A percentile compares a stretch with the other conserved stretches of the same genome.
These are phyloP conservation scores for Stomatorhinus walkeri DNA, from an alignment of 2,797 vertebrate genomes.

Conservation along the genomic window DNA sequence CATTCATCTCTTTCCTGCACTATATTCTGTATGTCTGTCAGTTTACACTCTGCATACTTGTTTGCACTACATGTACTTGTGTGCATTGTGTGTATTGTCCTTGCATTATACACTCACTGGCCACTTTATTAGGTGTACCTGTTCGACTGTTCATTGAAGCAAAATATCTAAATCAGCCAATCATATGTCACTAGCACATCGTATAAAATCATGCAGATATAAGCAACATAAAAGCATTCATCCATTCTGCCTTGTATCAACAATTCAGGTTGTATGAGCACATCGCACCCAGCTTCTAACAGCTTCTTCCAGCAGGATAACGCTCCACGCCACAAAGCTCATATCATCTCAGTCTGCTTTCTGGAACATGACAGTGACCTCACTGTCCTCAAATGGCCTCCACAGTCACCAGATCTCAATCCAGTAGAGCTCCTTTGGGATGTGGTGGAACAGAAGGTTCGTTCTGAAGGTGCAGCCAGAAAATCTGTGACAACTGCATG, in stretches of 20 bases:
- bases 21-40: neutral
- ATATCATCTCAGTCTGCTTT: neutral
- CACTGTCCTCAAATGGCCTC: neutral
- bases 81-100: neutral
- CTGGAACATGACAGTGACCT: neutral
- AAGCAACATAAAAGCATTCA: conserved; percentile 30
- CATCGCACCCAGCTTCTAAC: neutral
- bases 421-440: neutral
- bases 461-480: neutral
- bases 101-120: neutral
- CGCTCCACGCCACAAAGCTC: neutral
- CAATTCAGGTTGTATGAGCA: conserved; percentile 12
- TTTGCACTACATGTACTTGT: neutral
- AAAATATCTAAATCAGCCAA: neutral
- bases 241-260: conserved; percentile 28
- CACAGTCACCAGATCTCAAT: neutral
- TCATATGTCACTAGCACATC: neutral
- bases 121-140: neutral
- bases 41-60: neutral
- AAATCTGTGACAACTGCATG: neutral
- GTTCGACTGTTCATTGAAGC: neutral
- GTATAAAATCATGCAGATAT: neutral
- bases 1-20: neutral
- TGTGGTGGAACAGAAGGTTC: neutral
- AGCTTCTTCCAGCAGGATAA: neutral